phyloP scores from a whole-genome alignment of 1,140 invertebrate species.

The Choristoneura fumiferana region DNA sequence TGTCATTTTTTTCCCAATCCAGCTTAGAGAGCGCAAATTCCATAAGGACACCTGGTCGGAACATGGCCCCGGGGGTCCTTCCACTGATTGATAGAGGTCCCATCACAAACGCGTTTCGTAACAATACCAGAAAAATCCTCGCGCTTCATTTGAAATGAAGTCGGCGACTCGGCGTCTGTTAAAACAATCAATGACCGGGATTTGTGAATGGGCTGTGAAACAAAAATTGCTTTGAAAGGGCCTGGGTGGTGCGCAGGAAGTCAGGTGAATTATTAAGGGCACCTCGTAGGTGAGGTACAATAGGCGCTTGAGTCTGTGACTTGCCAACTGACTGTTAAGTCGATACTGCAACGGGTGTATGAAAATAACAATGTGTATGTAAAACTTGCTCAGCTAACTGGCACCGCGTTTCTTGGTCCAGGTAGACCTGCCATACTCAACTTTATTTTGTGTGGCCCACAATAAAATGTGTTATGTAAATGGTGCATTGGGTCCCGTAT shows the following conservation, averaged over 20 bases:
- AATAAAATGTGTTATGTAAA: too few species aligned
- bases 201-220: slow-evolving; percentile 70
- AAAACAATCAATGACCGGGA: slow-evolving; percentile 75
- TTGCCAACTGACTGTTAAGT: too few species aligned
- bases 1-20: slow-evolving; percentile 57
- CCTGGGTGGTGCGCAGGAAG: slow-evolving; percentile 56
- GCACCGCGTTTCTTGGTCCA: too few species aligned
- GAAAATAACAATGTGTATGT: too few species aligned
- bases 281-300: slow-evolving; percentile 1
- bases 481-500: too few species aligned
- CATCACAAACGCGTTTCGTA: slow-evolving; percentile 45
- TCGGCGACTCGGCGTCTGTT: slow-evolving; percentile 72
- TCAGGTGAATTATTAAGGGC: slow-evolving; percentile 58
- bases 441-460: too few species aligned
- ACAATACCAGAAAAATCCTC: slow-evolving; percentile 62
- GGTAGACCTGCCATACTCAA: too few species aligned
- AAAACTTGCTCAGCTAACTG: too few species aligned
- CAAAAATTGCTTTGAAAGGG: slow-evolving; percentile 57
- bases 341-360: too few species aligned
- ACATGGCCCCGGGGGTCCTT: slow-evolving; percentile 70
- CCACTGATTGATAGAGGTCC: slow-evolving; percentile 69
- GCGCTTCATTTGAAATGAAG: slow-evolving; percentile 48
- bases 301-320: neutral
- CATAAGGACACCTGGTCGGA: slow-evolving; percentile 76
- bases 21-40: slow-evolving; percentile 68